phyloP scores from a whole-genome alignment of 1,140 invertebrate genomes.

The Calephelis virginiensis region DNA sequence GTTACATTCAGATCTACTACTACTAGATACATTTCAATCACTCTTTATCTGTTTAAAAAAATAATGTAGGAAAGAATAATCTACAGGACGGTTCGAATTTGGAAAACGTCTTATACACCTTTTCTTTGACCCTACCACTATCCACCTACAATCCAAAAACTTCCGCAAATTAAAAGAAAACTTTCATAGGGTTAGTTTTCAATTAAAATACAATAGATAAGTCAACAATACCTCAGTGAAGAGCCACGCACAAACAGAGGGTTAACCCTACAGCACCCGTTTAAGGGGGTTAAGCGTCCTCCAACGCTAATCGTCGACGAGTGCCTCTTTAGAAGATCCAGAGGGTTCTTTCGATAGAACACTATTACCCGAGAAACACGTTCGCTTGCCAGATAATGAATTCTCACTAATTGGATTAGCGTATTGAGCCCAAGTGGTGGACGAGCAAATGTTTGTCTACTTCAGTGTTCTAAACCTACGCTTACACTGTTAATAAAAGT shows the following conservation, averaged over 20 bases:
- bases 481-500: constrained; percentile 3
- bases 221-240: constrained; percentile 48
- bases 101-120: too few species aligned
- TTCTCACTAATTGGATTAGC: constrained; percentile 61
- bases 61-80: too few species aligned
- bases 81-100: too few species aligned
- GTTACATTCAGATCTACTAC: too few species aligned
- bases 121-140: too few species aligned
- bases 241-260: constrained; percentile 46
- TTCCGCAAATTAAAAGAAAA: constrained; percentile 10
- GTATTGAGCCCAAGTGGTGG: constrained; percentile 32
- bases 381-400: constrained; percentile 57
- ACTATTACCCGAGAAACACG: constrained; percentile 60
- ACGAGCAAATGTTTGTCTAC: constrained; percentile 40
- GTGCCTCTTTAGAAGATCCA: constrained; percentile 50
- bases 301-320: constrained; percentile 54
- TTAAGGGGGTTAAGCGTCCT: constrained; percentile 56
- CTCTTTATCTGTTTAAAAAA: too few species aligned
- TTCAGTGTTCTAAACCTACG: constrained; percentile 20
- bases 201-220: constrained; percentile 31
- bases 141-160: neutral
- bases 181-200: constrained; percentile 3
- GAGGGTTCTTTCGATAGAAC: constrained; percentile 62
- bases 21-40: too few species aligned
- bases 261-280: constrained; percentile 43